phyloP scores from a whole-genome alignment of 2,888 invertebrate species.

The Ochropleura leucogaster region DNA sequence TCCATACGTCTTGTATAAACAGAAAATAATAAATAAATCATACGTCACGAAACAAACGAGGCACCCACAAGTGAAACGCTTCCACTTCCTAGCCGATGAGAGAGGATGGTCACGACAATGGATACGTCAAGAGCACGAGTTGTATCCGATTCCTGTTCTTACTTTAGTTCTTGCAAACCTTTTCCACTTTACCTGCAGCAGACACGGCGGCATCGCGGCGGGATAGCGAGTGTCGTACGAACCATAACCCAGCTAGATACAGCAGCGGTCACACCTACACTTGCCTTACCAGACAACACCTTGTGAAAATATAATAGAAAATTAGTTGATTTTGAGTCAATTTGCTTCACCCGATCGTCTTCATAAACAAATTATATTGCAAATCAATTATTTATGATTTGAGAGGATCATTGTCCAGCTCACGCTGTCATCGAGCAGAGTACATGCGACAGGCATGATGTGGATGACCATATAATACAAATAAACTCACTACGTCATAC shows the following conservation, averaged over 20 bases:
- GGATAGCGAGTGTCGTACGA: constrained; percentile 84
- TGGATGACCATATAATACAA: constrained; percentile 80
- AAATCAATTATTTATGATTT: constrained; percentile 79
- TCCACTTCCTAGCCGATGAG: constrained; percentile 89
- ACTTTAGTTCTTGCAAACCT: constrained; percentile 86
- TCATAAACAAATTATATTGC: constrained; percentile 77
- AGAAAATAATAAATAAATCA: constrained; percentile 53
- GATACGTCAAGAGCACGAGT: constrained; percentile 82
- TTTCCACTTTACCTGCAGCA: constrained; percentile 88
- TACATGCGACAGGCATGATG: constrained; percentile 78
- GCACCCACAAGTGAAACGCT: constrained; percentile 78
- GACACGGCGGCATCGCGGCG: constrained; percentile 81
- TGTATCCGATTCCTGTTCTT: constrained; percentile 84
- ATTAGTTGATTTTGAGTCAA: constrained; percentile 90
- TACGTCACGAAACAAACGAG: constrained; percentile 58
- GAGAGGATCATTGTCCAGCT: constrained; percentile 84
- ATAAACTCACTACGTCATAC: constrained; percentile 84
- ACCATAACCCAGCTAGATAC: constrained; percentile 87
- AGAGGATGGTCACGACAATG: constrained; percentile 86
- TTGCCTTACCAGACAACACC: constrained; percentile 90
- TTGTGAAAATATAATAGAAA: constrained; percentile 90
- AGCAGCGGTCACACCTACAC: constrained; percentile 89
- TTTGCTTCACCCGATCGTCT: constrained; percentile 82
- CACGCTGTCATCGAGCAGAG: constrained; percentile 82
- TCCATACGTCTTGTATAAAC: constrained; percentile 56